Evolutionary conservation across 1,140 invertebrate species (phyloP), one percentile per base, ranked within the genome.

Genomic region (Leucophenga varia): DNA sequence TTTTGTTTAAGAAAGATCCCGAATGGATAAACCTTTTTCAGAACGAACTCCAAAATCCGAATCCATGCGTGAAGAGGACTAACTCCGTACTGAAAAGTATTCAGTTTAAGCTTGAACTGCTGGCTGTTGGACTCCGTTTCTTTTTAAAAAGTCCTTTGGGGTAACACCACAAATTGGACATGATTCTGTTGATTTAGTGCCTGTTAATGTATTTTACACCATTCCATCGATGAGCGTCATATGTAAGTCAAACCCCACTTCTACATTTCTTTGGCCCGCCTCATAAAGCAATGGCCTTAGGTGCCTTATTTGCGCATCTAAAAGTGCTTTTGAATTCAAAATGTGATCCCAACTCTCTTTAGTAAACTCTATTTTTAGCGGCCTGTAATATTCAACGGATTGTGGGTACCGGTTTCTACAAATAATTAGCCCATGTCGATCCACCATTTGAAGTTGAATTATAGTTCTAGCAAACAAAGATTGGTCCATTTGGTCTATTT

Each of bases 41-140:
- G 20, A 22, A 51, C 35, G 42, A 51, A 55, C 22, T 55, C 49
- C 10, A 55, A 39, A 17, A 34, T 40, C 17, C 53, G 30, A 37
- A 55, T 55, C 53, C 53, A 55, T 20, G 49, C 45, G 17, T 49
- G 47, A 9, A 49, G 35, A n/a, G 41, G 47, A 37, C 47, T 49
- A 25, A 38, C 35, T n/a, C 35, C 47, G 25, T 49, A 49, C 13
- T 49, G 42, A 13, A 38, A 22, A 22, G 32, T 19, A 30, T 25
- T 38, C 17, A 20, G 22, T 49, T 38, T 49, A 36, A 34, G 40
- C 35, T 39, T n/a, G 42, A 43, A 43, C 12, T 10, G 7, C 9
- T 7, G 14, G 2, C 19, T 43, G 20, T 30, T 19, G 13, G 43
- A 10, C 16, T 49, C 32, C 25, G 12, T 43, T 19, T 31, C 36